Percentiles rank a stretch among this genome's conserved stretches.
phyloP scores from a whole-genome alignment of 2,113 vertebrate genomes.

The Geothlypis trichas region DNA sequence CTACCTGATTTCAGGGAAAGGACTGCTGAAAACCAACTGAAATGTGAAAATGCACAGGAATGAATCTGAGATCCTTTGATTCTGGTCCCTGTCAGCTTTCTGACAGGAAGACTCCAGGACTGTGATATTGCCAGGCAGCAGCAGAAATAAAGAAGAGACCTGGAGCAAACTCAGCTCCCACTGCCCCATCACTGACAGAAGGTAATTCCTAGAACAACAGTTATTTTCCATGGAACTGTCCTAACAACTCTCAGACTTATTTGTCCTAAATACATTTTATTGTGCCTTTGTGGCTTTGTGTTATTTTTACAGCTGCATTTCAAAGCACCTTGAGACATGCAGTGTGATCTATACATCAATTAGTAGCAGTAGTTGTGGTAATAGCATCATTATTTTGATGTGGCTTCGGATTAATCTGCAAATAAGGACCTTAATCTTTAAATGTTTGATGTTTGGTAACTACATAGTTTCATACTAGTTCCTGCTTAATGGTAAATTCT shows the following conservation, averaged over 20 bases:
- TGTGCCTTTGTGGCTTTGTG: background rate
- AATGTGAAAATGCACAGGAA: background rate
- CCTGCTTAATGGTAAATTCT: background rate
- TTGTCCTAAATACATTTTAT: slow-evolving; percentile 1
- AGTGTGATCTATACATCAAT: background rate
- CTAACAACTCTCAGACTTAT: background rate
- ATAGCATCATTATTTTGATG: background rate
- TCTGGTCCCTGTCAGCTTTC: background rate
- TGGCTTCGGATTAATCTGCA: background rate
- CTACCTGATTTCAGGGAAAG: background rate
- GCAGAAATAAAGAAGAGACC: background rate
- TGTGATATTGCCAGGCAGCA: background rate
- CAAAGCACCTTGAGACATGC: slow-evolving; percentile 2
- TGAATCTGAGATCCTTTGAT: background rate
- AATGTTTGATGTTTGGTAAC: background rate
- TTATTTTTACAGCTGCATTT: background rate
- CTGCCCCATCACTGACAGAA: background rate
- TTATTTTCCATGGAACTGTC: background rate
- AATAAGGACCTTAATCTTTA: background rate
- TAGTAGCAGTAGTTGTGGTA: background rate
- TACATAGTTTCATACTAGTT: background rate
- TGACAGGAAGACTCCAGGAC: background rate
- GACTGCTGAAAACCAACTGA: background rate
- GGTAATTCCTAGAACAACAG: background rate
- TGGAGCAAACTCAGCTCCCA: background rate